A percentile compares a stretch with the other conserved stretches of the same genome.
phyloP scores from a whole-genome alignment of 2,888 invertebrate species.

The Lampropteryx suffumata region DNA sequence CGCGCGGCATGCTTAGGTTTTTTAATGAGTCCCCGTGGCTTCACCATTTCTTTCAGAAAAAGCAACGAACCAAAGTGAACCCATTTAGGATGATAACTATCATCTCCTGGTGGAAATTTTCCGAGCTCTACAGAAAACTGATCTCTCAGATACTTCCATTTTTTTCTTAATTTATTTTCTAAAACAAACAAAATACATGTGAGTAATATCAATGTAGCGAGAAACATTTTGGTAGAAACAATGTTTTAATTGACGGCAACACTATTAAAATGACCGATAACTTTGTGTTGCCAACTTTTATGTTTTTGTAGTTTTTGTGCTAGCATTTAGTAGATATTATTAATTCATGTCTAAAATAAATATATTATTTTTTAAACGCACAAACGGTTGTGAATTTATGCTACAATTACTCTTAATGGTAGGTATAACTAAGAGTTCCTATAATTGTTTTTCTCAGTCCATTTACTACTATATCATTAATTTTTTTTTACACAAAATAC shows the following conservation, averaged over 20 bases:
- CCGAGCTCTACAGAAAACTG: conserved; percentile 29
- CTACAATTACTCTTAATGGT: no score
- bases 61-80: conserved; percentile 28
- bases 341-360: no score
- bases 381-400: no score
- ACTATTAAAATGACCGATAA: background rate
- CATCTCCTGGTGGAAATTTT: conserved; percentile 25
- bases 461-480: no score
- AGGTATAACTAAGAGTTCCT: no score
- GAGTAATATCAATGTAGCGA: background rate
- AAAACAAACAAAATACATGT: conserved; percentile 7
- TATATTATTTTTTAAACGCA: no score
- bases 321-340: no score
- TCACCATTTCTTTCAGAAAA: conserved; percentile 31
- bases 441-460: no score
- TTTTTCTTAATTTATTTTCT: conserved; percentile 31
- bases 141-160: conserved; percentile 34
- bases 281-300: background rate
- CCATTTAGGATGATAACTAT: conserved; percentile 28
- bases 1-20: conserved; percentile 7
- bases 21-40: conserved; percentile 20
- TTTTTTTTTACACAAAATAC: no score
- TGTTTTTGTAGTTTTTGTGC: background rate
- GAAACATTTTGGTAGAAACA: background rate
- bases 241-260: conserved; percentile 1